Evolutionary conservation across 2,888 invertebrate genomes (phyloP).

Genomic region (Heliconius hortense): DNA sequence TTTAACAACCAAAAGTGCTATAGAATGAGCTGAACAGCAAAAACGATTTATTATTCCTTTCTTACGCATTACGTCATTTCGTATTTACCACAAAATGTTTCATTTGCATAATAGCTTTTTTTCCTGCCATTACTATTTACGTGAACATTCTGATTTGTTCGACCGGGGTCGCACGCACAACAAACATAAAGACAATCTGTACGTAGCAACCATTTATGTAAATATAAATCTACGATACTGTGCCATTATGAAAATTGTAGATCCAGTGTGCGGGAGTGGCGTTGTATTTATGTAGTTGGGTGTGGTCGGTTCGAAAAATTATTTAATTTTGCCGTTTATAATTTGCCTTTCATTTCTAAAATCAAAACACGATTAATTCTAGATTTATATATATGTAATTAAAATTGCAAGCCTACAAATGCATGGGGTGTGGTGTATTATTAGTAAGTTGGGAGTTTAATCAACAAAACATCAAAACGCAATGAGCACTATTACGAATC

Average conservation of each 20-base stretch:
- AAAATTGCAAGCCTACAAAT: constrained; percentile 53
- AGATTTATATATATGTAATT: constrained; percentile 32
- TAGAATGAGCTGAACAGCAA: constrained; percentile 64
- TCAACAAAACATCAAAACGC: constrained; percentile 79
- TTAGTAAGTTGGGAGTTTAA: constrained; percentile 70
- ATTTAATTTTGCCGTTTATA: constrained; percentile 33
- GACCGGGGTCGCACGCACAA: constrained; percentile 78
- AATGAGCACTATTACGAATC: constrained; percentile 76
- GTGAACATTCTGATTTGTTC: constrained; percentile 80
- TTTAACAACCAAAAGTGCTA: constrained; percentile 50
- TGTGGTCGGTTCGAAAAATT: constrained; percentile 54
- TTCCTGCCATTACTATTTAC: constrained; percentile 78
- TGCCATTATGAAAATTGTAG: constrained; percentile 71
- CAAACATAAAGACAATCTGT: constrained; percentile 80
- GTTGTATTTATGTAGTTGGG: constrained; percentile 68
- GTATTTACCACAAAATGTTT: constrained; percentile 81
- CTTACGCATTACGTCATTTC: constrained; percentile 75
- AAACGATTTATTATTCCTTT: constrained; percentile 76
- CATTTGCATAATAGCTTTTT: constrained; percentile 82
- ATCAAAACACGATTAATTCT: constrained; percentile 20
- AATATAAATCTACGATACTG: constrained; percentile 75
- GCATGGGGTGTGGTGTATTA: constrained; percentile 56
- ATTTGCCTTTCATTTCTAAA: constrained; percentile 31
- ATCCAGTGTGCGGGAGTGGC: constrained; percentile 68
- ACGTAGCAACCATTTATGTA: constrained; percentile 78